Percentiles rank a stretch among this genome's conserved stretches.
These are phyloP conservation scores for Aplodontia rufa DNA, from an alignment of 2,113 vertebrate genomes.

Conservation along the genomic window DNA sequence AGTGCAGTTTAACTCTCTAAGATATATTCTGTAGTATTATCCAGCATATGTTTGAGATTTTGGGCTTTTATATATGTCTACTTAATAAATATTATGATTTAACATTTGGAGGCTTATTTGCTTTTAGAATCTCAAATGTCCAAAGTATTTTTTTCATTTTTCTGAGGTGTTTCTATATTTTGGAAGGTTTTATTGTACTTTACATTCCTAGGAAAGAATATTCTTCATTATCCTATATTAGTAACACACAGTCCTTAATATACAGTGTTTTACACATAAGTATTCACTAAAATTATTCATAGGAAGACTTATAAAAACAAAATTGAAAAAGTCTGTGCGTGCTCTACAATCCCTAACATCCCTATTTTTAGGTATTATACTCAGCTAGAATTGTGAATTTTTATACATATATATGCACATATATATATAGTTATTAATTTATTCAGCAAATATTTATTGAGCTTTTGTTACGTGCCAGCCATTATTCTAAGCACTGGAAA, in stretches of 20 bases:
- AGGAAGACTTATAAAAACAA: not conserved
- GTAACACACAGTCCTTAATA: not conserved
- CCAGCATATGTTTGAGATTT: not conserved
- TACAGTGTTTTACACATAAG: not conserved
- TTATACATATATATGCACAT: not conserved
- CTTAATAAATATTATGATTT: not conserved
- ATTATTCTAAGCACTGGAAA: not conserved
- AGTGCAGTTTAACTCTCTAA: not conserved
- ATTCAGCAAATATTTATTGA: not conserved
- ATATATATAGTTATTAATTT: not conserved
- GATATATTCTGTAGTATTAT: not conserved
- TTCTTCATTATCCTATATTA: not conserved
- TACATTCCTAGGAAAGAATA: not conserved
- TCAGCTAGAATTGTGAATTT: not conserved
- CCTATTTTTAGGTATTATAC: not conserved
- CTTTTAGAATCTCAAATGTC: not conserved
- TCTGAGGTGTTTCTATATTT: not conserved
- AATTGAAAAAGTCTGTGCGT: not conserved
- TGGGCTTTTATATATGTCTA: not conserved
- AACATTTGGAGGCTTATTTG: not conserved
- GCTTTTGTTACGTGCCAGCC: not conserved
- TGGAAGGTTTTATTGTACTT: not conserved
- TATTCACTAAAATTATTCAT: not conserved
- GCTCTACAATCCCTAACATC: not conserved
- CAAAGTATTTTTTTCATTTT: conserved; percentile 6